Conservation (phyloP, 2,888 invertebrate species). For the Andrena minutula region DNA sequence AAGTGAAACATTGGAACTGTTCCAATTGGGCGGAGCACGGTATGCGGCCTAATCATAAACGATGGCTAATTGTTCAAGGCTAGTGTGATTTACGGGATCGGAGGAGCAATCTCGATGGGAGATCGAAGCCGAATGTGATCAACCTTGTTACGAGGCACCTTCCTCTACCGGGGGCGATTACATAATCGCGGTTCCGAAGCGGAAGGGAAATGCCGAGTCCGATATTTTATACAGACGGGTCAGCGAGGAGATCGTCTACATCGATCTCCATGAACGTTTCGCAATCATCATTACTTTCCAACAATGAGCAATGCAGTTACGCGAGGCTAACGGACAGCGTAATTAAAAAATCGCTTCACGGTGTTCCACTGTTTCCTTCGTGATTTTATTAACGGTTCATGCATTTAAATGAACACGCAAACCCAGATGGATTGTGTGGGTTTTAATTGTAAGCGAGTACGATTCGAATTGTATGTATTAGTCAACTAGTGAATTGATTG, state of each 20-base stretch:
- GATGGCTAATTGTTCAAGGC: slow-evolving; percentile 48
- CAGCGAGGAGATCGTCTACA: slow-evolving; percentile 9
- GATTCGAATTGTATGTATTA: neutral
- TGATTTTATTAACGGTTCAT: neutral
- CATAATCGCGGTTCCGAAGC: slow-evolving; percentile 59
- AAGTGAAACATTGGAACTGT: slow-evolving; percentile 75
- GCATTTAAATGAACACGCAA: slow-evolving; percentile 7
- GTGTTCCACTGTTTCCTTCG: neutral
- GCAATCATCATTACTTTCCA: slow-evolving; percentile 35
- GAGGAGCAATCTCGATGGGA: neutral
- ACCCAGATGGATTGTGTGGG: slow-evolving; percentile 2
- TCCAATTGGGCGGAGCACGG: slow-evolving; percentile 63
- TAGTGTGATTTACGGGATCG: slow-evolving; percentile 6
- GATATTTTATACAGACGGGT: slow-evolving; percentile 35
- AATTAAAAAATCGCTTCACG: neutral
- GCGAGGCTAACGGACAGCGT: neutral
- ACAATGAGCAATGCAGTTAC: neutral
- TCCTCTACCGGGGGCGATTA: slow-evolving; percentile 39
- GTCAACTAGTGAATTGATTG: neutral
- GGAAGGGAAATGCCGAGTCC: slow-evolving; percentile 59
- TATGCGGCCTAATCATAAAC: slow-evolving; percentile 48
- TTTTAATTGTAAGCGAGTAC: slow-evolving; percentile 1
- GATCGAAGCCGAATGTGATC: slow-evolving; percentile 13
- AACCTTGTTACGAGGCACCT: slow-evolving; percentile 13
- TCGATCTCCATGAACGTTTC: slow-evolving; percentile 22